Evolutionary conservation across 2,113 vertebrate genomes (phyloP).

Genomic region (Tupaia tana): DNA sequence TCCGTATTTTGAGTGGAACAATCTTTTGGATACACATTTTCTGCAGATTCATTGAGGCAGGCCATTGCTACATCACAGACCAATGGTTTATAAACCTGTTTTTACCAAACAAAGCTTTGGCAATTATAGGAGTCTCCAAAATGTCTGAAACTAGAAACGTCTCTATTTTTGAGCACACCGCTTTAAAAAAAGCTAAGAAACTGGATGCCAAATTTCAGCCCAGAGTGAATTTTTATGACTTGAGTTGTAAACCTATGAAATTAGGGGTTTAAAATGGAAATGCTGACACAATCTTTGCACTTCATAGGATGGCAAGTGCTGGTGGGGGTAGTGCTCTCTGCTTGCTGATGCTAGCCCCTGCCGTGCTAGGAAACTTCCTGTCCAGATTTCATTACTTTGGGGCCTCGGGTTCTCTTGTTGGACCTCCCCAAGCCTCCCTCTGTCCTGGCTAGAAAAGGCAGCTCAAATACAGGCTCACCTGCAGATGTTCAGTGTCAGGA

Average conservation of each 20-base stretch:
- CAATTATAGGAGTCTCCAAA: constrained; percentile 42
- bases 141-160: constrained; percentile 59
- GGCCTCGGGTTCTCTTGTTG: constrained; percentile 28
- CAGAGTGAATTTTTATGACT: constrained; percentile 87
- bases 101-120: constrained; percentile 54
- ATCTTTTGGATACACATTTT: constrained; percentile 15
- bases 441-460: constrained; percentile 10
- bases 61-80: background rate
- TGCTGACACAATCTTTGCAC: constrained; percentile 86
- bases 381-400: constrained; percentile 8
- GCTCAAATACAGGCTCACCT: constrained; percentile 7
- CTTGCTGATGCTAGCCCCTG: constrained; percentile 6
- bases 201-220: constrained; percentile 81
- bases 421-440: background rate
- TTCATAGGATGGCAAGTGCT: constrained; percentile 64
- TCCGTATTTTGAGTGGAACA: background rate
- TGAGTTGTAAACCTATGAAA: constrained; percentile 86
- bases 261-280: constrained; percentile 89
- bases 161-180: constrained; percentile 76
- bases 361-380: constrained; percentile 33
- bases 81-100: background rate
- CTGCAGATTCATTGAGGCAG: background rate
- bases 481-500: constrained; percentile 30
- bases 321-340: constrained; percentile 51
- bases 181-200: constrained; percentile 80